These are phyloP conservation scores for Andrena bucephala DNA, from an alignment of 2,888 invertebrate species.

Conservation along the genomic window DNA sequence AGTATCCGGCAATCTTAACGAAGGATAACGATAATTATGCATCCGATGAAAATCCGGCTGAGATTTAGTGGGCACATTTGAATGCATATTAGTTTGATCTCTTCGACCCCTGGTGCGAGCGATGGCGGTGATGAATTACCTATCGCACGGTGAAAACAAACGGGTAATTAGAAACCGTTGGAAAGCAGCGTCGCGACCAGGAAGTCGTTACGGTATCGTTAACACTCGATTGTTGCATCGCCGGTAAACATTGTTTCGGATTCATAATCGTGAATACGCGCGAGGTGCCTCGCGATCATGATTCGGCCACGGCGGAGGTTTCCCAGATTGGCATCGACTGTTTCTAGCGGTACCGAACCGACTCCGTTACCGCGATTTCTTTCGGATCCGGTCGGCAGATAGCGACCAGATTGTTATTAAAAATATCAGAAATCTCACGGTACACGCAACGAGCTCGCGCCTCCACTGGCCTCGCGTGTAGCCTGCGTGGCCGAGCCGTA, in stretches of 20 bases:
- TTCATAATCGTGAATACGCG: conserved; percentile 30
- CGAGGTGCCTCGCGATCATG: conserved; percentile 29
- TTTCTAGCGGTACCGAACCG: conserved; percentile 75
- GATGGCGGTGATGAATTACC: background rate
- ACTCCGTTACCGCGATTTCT: conserved; percentile 77
- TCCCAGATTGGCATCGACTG: conserved; percentile 74
- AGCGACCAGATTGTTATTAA: conserved; percentile 73
- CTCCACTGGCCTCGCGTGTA: background rate
- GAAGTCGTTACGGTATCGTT: conserved; percentile 14
- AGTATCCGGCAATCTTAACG: conserved; percentile 35
- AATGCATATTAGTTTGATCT: conserved; percentile 2
- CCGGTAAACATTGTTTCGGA: conserved; percentile 41
- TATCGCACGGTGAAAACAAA: conserved; percentile 5
- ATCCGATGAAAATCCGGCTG: background rate
- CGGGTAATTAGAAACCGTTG: conserved; percentile 19
- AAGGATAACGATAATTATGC: conserved; percentile 7
- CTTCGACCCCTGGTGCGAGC: background rate
- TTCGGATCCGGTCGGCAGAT: conserved; percentile 69
- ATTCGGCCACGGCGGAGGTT: conserved; percentile 65
- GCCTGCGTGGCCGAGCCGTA: background rate
- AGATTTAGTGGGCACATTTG: background rate
- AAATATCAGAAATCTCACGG: conserved; percentile 74
- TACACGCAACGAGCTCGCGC: conserved; percentile 34
- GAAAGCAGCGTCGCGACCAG: background rate
- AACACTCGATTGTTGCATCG: conserved; percentile 10